Evolutionary conservation across 2,113 vertebrate genomes (phyloP), one percentile per base, ranked within the genome.

Genomic region (Probosciger aterrimus): DNA sequence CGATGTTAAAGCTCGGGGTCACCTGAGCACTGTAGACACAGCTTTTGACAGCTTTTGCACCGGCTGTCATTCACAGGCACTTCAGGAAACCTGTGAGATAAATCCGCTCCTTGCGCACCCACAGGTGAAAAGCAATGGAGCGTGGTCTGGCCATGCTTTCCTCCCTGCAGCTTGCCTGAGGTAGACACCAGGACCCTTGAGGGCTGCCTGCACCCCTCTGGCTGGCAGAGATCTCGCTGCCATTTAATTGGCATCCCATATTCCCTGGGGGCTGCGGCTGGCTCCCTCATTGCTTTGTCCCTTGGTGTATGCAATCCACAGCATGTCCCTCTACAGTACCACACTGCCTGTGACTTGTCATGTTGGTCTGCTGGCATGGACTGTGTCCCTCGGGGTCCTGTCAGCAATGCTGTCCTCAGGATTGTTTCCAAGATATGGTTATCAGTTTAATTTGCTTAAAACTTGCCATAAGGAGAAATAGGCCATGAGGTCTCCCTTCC

Each of bases 381-480:
- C 70, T 3, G 0, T 69, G 77, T 87, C 70, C 93, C 83, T 97
- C 86, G 82, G 88, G 44, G 44, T 82, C 67, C 93, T 62, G 0
- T 74, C 88, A 89, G 88, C 86, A 39, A 0, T 62, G 44, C 74
- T 95, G 60, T 89, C 88, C 94, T 79, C 47, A 64, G 81, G 19
- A 70, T 39, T 91, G 70, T 86, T 92, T 69, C 39, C 80, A 73
- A 76, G 14, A 53, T 37, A 28, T 0, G 14, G 52, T 95, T 95
- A 94, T 95, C 84, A 11, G 83, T 95, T 96, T 96, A 95, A 96
- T 95, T 87, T 93, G 89, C 91, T 96, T 76, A 95, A 95, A 91
- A 79, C 79, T 44, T 88, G 82, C 62, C 88, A 43, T 79, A 8
- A 84, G 57, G 81, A 90, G 62, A 90, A 95, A 83, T 33, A 84